Conservation (phyloP, 2,113 vertebrate genomes). For the Mola mola region DNA sequence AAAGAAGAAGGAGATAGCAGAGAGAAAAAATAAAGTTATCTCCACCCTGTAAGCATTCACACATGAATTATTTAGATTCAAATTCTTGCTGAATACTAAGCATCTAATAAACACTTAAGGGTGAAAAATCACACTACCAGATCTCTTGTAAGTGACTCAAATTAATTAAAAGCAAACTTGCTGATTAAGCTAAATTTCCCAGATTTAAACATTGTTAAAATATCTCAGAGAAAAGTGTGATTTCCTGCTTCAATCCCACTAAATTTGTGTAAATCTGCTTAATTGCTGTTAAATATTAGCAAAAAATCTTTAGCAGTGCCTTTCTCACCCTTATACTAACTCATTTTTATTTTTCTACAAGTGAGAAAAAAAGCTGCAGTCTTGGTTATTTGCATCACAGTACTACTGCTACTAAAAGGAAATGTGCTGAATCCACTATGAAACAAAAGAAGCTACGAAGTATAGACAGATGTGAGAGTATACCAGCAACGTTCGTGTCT, state of each 20-base stretch:
- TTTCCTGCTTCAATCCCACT: slow-evolving; percentile 22
- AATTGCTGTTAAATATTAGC: slow-evolving; percentile 56
- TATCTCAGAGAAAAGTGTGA: slow-evolving; percentile 47
- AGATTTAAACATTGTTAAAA: slow-evolving; percentile 53
- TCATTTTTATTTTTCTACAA: slow-evolving; percentile 63
- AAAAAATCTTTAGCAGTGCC: slow-evolving; percentile 56
- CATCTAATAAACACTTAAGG: slow-evolving; percentile 76
- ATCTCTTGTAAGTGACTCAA: slow-evolving; percentile 54
- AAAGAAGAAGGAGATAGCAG: slow-evolving; percentile 50
- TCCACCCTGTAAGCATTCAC: slow-evolving; percentile 66
- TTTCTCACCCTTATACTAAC: slow-evolving; percentile 68
- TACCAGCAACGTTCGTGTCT: slow-evolving; percentile 76
- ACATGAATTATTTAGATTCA: slow-evolving; percentile 71
- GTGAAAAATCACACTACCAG: slow-evolving; percentile 75
- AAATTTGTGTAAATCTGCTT: slow-evolving; percentile 37
- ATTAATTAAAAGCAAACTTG: slow-evolving; percentile 72
- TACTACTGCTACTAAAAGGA: slow-evolving; percentile 67
- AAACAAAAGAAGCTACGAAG: slow-evolving; percentile 68
- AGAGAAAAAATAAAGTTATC: slow-evolving; percentile 70
- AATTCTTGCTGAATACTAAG: slow-evolving; percentile 73
- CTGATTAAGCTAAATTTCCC: slow-evolving; percentile 54
- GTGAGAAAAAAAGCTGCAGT: slow-evolving; percentile 72
- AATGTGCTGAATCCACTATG: slow-evolving; percentile 75
- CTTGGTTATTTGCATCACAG: slow-evolving; percentile 75
- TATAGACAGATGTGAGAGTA: slow-evolving; percentile 75